These are phyloP conservation scores for Anser brachyrhynchus DNA, from an alignment of 2,113 vertebrate genomes.

Conservation along the genomic window DNA sequence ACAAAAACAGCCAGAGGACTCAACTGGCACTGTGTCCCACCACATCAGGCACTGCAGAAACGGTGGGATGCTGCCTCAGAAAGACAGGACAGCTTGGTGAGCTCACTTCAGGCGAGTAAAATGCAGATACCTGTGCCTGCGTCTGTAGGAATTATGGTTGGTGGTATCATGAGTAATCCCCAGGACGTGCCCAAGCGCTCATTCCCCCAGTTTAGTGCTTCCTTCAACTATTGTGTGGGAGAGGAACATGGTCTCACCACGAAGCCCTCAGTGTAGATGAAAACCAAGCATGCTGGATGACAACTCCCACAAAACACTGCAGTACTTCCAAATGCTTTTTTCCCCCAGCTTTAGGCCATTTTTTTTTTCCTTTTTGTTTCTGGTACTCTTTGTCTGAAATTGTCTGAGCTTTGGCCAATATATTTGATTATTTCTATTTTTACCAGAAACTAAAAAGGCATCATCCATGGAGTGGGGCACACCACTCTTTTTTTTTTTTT, in stretches of 20 bases:
- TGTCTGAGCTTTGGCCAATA: neutral
- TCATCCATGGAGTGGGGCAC: neutral
- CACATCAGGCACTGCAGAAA: neutral
- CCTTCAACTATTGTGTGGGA: neutral
- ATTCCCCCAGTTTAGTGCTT: neutral
- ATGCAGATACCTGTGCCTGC: neutral
- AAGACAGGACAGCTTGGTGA: neutral
- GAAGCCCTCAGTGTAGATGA: neutral
- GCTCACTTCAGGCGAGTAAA: neutral
- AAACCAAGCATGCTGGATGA: neutral
- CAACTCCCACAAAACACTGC: conserved; percentile 23
- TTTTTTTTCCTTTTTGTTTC: neutral
- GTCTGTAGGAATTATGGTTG: neutral
- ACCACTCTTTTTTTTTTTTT: neutral
- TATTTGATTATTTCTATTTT: conserved; percentile 28
- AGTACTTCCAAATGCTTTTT: neutral
- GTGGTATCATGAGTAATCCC: neutral
- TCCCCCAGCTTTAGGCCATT: neutral
- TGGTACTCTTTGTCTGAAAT: neutral
- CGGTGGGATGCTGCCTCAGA: neutral
- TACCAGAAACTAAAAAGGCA: conserved; percentile 37
- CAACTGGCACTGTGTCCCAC: neutral
- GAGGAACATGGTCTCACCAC: neutral
- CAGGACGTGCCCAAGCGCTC: neutral
- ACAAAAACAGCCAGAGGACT: neutral